These are phyloP conservation scores for Hipparchia sbordonii DNA, from an alignment of 2,888 invertebrate genomes.

Conservation along the genomic window DNA sequence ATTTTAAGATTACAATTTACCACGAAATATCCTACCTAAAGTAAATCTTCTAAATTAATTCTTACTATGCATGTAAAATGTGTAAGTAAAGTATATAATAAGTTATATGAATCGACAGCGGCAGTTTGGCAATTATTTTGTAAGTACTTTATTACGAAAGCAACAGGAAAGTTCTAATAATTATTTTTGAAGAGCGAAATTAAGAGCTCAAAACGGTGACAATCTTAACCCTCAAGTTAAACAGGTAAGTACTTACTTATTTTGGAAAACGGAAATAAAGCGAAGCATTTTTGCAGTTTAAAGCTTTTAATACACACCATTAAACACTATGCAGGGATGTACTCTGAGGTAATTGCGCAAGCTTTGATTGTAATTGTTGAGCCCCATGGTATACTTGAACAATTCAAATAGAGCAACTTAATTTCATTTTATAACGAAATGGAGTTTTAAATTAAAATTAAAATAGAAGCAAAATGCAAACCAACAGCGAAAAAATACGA, in stretches of 20 bases:
- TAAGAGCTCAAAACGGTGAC: not conserved
- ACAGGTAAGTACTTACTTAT: not conserved
- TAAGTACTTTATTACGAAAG: not conserved
- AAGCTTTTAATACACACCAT: conserved; percentile 1
- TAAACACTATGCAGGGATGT: not conserved
- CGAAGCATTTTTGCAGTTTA: conserved; percentile 1
- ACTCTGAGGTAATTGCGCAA: not conserved
- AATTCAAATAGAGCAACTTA: not conserved
- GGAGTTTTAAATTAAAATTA: no score
- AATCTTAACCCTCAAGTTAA: not conserved
- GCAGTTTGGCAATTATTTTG: not conserved
- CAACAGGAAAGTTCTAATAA: not conserved
- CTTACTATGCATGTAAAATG: not conserved
- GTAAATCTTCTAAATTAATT: conserved; percentile 8
- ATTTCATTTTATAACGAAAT: not conserved
- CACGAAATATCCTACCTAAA: no score
- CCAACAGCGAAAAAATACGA: no score
- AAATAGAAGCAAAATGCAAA: no score
- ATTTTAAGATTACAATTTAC: no score
- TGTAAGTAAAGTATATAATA: not conserved
- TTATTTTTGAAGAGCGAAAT: conserved; percentile 10
- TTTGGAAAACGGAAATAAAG: not conserved
- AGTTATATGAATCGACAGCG: not conserved
- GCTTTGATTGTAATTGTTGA: not conserved
- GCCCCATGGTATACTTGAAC: not conserved